Evolutionary conservation across 2,888 invertebrate species (phyloP).

Genomic region (Dryadula phaetusa): DNA sequence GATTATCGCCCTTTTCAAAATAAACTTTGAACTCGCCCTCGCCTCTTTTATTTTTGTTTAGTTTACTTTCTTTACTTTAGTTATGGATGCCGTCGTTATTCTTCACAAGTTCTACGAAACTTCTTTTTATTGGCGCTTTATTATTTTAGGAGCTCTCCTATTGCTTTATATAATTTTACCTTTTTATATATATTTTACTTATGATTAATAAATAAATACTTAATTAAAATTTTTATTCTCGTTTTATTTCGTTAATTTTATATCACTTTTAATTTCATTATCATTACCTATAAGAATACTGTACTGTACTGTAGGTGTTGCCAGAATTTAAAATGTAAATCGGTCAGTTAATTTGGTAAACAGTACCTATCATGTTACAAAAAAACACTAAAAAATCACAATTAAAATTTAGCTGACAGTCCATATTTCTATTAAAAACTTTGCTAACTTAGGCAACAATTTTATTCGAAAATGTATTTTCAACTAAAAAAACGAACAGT

Average conservation of each 20-base stretch:
- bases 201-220: too few relatives aligned
- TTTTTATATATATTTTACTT: background rate
- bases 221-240: too few relatives aligned
- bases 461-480: background rate
- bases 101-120: slow-evolving; percentile 55
- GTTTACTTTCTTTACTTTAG: slow-evolving; percentile 64
- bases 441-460: background rate
- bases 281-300: too few relatives aligned
- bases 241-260: too few relatives aligned
- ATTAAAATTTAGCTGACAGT: background rate
- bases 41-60: slow-evolving; percentile 75
- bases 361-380: background rate
- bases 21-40: slow-evolving; percentile 71
- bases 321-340: too few relatives aligned
- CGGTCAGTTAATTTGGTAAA: background rate
- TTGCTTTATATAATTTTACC: slow-evolving; percentile 2
- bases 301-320: too few relatives aligned
- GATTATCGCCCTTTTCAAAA: slow-evolving; percentile 76
- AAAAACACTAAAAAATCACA: background rate
- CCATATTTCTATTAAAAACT: background rate
- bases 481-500: background rate
- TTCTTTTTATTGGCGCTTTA: slow-evolving; percentile 60
- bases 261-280: too few relatives aligned
- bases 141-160: slow-evolving; percentile 48
- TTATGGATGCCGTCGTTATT: slow-evolving; percentile 73